Base-by-base conservation (phyloP, 2,797 vertebrate species). In the Crenuchus spilurus region DNA sequence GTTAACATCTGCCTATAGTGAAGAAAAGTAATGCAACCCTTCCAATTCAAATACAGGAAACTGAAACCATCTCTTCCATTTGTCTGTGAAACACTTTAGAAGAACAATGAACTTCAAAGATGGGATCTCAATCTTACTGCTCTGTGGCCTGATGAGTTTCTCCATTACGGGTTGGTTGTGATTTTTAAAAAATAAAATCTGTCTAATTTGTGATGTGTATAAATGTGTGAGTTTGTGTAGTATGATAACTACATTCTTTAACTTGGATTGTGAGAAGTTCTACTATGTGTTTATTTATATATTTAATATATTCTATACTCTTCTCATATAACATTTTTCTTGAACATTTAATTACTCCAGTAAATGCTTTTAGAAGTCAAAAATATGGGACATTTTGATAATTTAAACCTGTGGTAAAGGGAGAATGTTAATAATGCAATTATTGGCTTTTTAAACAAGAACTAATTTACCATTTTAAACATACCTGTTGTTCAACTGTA, bases 91-190 rank as follows among this genome's bases (percentile, higher is more conserved):
- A 65, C 8, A 3, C 33, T 57, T 65, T 14, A 66, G 39, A 57
- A 48, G 71, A 74, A 74, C 51, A 37, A 74, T 74, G 71, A 46
- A 66, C 20, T 18, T 6, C 62, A 66, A 58, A 20, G 30, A 16
- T 54, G 11, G 61, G 26, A 6, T 10, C 33, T 37, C n/a, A 26
- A 13, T 37, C 11, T 26, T 58, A 20, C 48, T 66, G 16, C 1
- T 66, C 62, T 66, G 20, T 5, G 35, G 42, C 11, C 11, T 66
- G 20, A 55, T 33, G 46, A 5, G 57, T 37, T 54, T 66, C 8
- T 7, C 22, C 20, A 26, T 26, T 20, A 28, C 11, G 33, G 30
- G 71, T 74, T 48, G 14, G 71, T 55, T 10, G 35, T 7, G 2
- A 24, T 60, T 58, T 46, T 5, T 51, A n/a, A n/a, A n/a, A n/a